Evolutionary conservation across 2,113 vertebrate species (phyloP).

Genomic region (Gymnogyps californianus): DNA sequence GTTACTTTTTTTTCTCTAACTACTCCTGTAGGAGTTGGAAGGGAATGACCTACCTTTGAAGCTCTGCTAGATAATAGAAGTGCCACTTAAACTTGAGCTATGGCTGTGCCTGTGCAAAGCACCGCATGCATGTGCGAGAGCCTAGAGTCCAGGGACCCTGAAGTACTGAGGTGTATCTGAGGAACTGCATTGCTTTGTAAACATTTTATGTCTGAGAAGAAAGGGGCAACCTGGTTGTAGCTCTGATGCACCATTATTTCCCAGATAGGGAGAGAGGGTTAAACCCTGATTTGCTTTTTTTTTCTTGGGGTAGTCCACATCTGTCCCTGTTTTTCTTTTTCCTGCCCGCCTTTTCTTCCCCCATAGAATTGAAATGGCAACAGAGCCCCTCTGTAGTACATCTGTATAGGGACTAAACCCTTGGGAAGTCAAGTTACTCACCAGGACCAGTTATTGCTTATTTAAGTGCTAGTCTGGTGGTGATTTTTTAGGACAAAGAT

Average conservation of each 20-base stretch:
- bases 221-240: background rate
- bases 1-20: background rate
- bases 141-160: background rate
- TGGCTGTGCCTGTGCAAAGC: background rate
- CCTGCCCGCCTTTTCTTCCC: background rate
- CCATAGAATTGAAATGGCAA: background rate
- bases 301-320: background rate
- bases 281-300: background rate
- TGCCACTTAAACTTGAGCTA: background rate
- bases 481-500: background rate
- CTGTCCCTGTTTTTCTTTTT: background rate
- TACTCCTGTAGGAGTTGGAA: background rate
- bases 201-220: background rate
- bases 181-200: background rate
- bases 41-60: background rate
- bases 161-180: background rate
- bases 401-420: background rate
- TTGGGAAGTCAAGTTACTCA: background rate
- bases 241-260: background rate
- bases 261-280: background rate
- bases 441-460: background rate
- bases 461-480: background rate
- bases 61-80: background rate
- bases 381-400: background rate
- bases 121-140: rapidly evolving